phyloP scores from a whole-genome alignment of 2,797 vertebrate genomes.

The Danio tinwini region DNA sequence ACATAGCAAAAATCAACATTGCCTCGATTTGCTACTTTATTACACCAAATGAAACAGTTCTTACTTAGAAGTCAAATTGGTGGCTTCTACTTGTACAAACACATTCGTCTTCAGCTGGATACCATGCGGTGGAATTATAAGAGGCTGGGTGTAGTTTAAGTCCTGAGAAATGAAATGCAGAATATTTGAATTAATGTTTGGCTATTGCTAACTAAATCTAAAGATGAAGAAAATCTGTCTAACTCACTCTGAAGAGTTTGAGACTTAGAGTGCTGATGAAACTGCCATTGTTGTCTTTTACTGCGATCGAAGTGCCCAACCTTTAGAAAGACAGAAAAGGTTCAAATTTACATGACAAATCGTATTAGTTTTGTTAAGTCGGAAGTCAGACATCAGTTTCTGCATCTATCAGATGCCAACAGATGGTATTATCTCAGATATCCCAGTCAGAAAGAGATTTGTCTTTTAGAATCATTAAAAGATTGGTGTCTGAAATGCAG shows the following conservation, averaged over 20 bases:
- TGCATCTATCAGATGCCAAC: no score
- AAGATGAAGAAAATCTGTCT: neutral
- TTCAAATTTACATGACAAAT: neutral
- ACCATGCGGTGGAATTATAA: slow-evolving; percentile 71
- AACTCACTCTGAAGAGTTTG: slow-evolving; percentile 73
- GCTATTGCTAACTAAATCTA: neutral
- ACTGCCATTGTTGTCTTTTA: slow-evolving; percentile 81
- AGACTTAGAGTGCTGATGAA: slow-evolving; percentile 82
- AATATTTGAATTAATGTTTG: neutral
- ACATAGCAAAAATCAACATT: neutral
- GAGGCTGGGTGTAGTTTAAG: slow-evolving; percentile 52
- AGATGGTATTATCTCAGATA: no score
- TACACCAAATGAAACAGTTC: slow-evolving; percentile 10
- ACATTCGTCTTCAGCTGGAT: slow-evolving; percentile 74
- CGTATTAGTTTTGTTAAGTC: no score
- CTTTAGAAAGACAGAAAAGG: slow-evolving; percentile 55
- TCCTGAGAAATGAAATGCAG: slow-evolving; percentile 65
- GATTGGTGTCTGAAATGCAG: no score
- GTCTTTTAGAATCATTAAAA: no score
- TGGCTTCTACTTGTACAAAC: slow-evolving; percentile 78
- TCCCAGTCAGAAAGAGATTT: no score
- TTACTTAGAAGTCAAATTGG: slow-evolving; percentile 79
- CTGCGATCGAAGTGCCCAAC: slow-evolving; percentile 72
- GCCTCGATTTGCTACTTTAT: neutral
- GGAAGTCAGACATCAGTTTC: no score